Conservation (phyloP, 2,113 vertebrate genomes). For the Ginglymostoma cirratum region DNA sequence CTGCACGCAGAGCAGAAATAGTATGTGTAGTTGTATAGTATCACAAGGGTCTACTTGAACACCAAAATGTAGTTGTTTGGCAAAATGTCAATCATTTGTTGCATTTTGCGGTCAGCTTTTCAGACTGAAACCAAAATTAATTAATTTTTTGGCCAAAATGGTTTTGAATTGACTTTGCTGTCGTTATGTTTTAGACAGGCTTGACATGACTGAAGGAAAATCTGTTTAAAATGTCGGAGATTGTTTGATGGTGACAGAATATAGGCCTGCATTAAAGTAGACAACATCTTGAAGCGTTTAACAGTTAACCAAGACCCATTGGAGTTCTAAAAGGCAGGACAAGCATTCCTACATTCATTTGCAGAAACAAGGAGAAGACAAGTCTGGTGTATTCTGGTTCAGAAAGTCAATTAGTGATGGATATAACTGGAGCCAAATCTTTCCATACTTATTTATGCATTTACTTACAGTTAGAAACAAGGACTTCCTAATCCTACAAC, state of each 20-base stretch:
- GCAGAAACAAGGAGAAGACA: background rate
- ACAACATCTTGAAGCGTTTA: background rate
- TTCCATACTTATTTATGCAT: background rate
- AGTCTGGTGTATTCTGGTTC: background rate
- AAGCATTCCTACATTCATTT: background rate
- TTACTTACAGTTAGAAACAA: background rate
- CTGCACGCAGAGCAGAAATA: background rate
- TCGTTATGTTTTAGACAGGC: background rate
- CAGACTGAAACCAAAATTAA: background rate
- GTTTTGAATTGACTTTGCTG: background rate
- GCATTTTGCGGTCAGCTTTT: constrained; percentile 20
- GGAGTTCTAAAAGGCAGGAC: background rate
- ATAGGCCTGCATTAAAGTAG: background rate
- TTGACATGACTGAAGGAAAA: background rate
- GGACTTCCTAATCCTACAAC: background rate
- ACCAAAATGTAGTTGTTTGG: background rate
- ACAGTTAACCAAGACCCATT: background rate
- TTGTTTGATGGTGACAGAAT: background rate
- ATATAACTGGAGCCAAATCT: background rate
- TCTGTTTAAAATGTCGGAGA: background rate
- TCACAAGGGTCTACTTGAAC: background rate
- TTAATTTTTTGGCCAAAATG: background rate
- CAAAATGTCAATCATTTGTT: background rate
- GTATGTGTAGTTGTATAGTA: background rate
- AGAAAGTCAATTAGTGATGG: background rate